Evolutionary conservation across 2,797 vertebrate species (phyloP).

Genomic region (Gallirallus australis): DNA sequence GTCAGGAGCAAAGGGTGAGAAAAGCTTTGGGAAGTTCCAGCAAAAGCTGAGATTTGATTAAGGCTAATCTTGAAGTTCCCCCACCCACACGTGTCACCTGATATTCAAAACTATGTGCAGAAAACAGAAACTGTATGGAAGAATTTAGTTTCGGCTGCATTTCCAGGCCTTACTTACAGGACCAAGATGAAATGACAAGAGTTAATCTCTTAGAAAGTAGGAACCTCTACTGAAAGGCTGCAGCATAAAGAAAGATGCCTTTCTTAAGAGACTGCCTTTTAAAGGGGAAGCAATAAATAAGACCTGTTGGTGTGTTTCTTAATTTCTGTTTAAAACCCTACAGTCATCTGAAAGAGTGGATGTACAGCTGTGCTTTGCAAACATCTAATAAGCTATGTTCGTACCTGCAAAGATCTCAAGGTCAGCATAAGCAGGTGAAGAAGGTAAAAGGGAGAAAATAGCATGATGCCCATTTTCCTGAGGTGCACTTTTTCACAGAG

Average conservation of each 20-base stretch:
- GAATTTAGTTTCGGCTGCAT: slow-evolving; percentile 57
- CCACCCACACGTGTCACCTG: slow-evolving; percentile 67
- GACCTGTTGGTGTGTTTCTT: not conserved
- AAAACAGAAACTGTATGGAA: slow-evolving; percentile 59
- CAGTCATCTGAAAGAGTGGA: not conserved
- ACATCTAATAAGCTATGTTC: not conserved
- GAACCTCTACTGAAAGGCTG: not conserved
- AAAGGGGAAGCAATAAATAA: not conserved
- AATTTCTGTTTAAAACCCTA: not conserved
- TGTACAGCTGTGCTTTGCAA: not conserved
- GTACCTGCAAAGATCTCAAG: not conserved
- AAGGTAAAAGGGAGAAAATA: not conserved
- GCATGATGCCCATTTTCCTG: not conserved
- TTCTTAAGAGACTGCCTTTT: not conserved
- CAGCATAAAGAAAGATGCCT: not conserved
- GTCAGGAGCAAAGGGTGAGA: slow-evolving; percentile 49
- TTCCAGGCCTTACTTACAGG: slow-evolving; percentile 5
- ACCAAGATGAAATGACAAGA: not conserved
- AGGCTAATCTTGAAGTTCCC: slow-evolving; percentile 55
- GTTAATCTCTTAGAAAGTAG: not conserved
- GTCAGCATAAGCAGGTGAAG: not conserved
- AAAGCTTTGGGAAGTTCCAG: slow-evolving; percentile 68
- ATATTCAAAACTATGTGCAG: slow-evolving; percentile 52
- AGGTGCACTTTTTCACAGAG: not conserved
- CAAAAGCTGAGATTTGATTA: slow-evolving; percentile 70